Percentiles rank a stretch among this genome's conserved stretches.
Conservation (phyloP, 2,113 vertebrate species). For the Epinephelus lanceolatus region DNA sequence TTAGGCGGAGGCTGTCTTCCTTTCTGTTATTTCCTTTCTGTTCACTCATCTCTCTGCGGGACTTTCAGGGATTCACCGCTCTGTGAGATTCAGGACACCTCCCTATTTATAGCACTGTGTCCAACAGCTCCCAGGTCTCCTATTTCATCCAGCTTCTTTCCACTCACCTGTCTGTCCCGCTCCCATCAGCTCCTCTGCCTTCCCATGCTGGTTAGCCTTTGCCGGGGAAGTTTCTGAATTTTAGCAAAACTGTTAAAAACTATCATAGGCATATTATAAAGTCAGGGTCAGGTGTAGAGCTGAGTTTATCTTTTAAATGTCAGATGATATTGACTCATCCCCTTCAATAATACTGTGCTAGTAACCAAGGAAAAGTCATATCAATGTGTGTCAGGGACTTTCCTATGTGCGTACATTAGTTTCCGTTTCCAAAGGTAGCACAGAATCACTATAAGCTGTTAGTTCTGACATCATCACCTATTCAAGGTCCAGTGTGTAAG, state of each 20-base stretch:
- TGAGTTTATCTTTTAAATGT: neutral
- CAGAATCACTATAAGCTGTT: neutral
- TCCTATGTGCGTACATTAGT: neutral
- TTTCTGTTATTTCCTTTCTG: slow-evolving; percentile 33
- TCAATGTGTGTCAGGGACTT: neutral
- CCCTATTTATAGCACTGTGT: slow-evolving; percentile 72
- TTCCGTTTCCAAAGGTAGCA: neutral
- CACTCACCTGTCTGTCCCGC: slow-evolving; percentile 44
- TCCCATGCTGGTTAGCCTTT: neutral
- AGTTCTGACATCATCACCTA: no score
- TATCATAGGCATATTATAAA: neutral
- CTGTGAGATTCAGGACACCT: slow-evolving; percentile 62
- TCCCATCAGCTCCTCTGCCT: slow-evolving; percentile 7
- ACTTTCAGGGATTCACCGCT: slow-evolving; percentile 66
- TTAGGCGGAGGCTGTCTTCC: neutral
- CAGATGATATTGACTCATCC: neutral
- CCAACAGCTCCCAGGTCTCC: slow-evolving; percentile 62
- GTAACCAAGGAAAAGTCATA: neutral
- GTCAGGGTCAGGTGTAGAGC: neutral
- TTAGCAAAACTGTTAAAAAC: neutral
- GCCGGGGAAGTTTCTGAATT: neutral
- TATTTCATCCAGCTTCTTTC: slow-evolving; percentile 63
- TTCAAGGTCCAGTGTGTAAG: no score
- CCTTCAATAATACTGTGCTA: neutral
- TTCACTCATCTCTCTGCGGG: slow-evolving; percentile 51